phyloP scores from a whole-genome alignment of 2,888 invertebrate species.

The Drosophila peninsularis region DNA sequence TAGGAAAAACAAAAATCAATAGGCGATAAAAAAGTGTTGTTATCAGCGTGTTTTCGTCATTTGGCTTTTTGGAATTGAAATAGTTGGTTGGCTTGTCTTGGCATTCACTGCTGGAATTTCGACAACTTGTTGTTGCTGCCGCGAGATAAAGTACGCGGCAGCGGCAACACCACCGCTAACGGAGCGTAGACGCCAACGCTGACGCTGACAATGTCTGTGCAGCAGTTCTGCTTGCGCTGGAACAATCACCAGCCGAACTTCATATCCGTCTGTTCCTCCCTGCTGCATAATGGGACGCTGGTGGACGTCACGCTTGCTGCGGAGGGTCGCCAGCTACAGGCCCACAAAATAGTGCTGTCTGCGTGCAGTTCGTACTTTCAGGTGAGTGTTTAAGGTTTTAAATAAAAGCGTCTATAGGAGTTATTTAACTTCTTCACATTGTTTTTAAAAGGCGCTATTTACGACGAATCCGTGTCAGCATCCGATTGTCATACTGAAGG shows the following conservation, averaged over 20 bases:
- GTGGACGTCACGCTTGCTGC: conserved; percentile 96
- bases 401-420: no score
- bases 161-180: conserved; percentile 50
- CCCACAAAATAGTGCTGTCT: conserved; percentile 95
- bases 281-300: conserved; percentile 92
- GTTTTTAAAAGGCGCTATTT: conserved; percentile 89
- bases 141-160: conserved; percentile 58
- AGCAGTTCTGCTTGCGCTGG: conserved; percentile 94
- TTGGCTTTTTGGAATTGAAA: conserved; percentile 49
- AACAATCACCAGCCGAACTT: conserved; percentile 97
- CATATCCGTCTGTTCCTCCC: conserved; percentile 93
- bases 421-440: conserved; percentile 17
- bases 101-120: conserved; percentile 42
- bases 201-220: conserved; percentile 87
- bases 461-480: conserved; percentile 94
- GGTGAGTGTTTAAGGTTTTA: conserved; percentile 85
- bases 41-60: conserved; percentile 71
- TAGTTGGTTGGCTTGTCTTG: conserved; percentile 42
- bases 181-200: conserved; percentile 35
- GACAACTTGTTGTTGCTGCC: conserved; percentile 62
- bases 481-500: conserved; percentile 95
- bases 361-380: conserved; percentile 97
- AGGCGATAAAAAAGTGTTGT: conserved; percentile 65
- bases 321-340: conserved; percentile 94
- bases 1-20: conserved; percentile 68